These are phyloP conservation scores for Aspidoscelis tigris DNA, from an alignment of 2,113 vertebrate species.

Conservation along the genomic window DNA sequence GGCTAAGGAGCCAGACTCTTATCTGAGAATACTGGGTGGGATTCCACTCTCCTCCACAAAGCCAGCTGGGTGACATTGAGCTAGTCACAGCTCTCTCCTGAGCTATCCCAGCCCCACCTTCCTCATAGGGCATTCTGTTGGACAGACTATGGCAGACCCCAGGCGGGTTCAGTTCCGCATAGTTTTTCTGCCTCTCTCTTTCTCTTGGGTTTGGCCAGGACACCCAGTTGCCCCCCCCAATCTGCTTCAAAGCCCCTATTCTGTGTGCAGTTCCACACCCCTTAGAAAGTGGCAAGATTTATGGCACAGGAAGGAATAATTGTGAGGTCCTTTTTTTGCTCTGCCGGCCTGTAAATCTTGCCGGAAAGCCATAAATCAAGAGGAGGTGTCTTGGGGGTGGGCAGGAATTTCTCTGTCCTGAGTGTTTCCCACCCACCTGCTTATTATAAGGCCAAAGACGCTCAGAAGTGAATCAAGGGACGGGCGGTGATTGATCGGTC, in stretches of 20 bases:
- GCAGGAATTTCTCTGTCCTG: slow-evolving; percentile 42
- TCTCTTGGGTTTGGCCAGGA: not conserved
- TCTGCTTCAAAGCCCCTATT: not conserved
- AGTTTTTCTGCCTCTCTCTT: not conserved
- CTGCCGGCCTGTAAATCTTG: slow-evolving; percentile 74
- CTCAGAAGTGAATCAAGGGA: no score
- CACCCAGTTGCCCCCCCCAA: not conserved
- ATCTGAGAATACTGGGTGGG: no score
- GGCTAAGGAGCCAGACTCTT: no score
- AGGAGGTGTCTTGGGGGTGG: not conserved
- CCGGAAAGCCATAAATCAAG: slow-evolving; percentile 71
- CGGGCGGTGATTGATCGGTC: slow-evolving; percentile 13
- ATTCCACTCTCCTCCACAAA: no score
- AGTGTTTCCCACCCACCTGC: slow-evolving; percentile 35
- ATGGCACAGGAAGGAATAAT: not conserved
- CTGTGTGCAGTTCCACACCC: not conserved
- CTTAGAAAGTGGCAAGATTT: not conserved
- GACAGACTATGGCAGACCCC: no score
- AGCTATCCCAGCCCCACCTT: no score
- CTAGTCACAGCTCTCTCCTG: no score
- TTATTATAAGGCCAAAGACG: no score
- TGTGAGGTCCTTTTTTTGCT: slow-evolving; percentile 39
- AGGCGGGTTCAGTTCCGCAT: no score
- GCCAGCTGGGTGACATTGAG: no score
- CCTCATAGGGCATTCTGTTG: no score